Percentiles rank a stretch among this genome's conserved stretches.
These are phyloP conservation scores for Zosterops japonicus DNA, from an alignment of 2,113 vertebrate genomes.

Conservation along the genomic window DNA sequence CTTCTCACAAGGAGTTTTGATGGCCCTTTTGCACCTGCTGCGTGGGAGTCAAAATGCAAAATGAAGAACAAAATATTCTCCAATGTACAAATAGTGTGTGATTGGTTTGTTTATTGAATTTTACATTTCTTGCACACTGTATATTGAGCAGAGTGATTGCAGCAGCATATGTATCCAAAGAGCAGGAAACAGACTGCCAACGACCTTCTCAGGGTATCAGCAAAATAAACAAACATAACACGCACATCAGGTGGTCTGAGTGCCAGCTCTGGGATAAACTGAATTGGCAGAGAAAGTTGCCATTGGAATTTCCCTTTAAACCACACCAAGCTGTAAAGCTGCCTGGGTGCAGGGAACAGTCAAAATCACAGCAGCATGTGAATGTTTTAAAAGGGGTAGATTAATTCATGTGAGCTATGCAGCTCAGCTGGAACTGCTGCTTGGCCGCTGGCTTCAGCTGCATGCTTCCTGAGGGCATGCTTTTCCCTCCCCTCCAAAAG, in stretches of 20 bases:
- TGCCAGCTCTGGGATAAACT: neutral
- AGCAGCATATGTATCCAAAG: neutral
- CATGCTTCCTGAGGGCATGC: neutral
- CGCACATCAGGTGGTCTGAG: slow-evolving; percentile 33
- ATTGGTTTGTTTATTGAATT: slow-evolving; percentile 15
- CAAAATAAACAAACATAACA: slow-evolving; percentile 30
- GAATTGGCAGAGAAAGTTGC: neutral
- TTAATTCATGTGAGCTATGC: neutral
- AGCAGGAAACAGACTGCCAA: slow-evolving; percentile 34
- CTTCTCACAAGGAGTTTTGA: neutral
- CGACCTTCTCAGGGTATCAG: neutral
- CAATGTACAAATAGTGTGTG: neutral
- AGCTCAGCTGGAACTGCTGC: slow-evolving; percentile 8
- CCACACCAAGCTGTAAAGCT: neutral
- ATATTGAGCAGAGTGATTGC: neutral
- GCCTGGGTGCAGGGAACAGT: neutral
- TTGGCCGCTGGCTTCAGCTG: neutral
- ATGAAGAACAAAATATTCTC: neutral
- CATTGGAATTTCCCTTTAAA: neutral
- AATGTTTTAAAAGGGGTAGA: neutral
- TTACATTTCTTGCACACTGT: neutral
- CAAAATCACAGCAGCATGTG: neutral
- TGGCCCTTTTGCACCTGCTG: neutral
- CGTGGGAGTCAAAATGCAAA: neutral
- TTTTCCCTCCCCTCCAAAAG: neutral